Evolutionary conservation across 2,888 invertebrate species (phyloP).

Genomic region (Notocelia uddmanniana): DNA sequence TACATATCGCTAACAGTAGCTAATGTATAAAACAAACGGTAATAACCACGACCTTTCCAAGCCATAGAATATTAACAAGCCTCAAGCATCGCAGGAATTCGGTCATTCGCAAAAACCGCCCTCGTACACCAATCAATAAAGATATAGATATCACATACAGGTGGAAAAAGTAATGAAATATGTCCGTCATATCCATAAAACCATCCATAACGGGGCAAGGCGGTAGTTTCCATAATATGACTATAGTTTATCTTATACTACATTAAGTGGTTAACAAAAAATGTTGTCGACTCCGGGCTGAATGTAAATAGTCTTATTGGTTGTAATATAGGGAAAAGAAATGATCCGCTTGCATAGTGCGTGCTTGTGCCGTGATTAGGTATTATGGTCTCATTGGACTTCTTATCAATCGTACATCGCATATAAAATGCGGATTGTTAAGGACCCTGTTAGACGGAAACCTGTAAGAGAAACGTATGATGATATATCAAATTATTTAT

Average conservation of each 20-base stretch:
- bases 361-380: constrained; percentile 17
- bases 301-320: constrained; percentile 38
- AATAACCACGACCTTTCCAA: constrained; percentile 22
- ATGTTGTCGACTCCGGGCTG: not conserved
- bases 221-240: constrained; percentile 42
- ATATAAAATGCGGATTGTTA: constrained; percentile 16
- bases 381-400: constrained; percentile 11
- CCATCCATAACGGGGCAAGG: constrained; percentile 23
- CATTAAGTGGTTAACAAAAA: constrained; percentile 35
- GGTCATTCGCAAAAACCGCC: constrained; percentile 21
- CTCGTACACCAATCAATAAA: constrained; percentile 42
- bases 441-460: not conserved
- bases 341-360: constrained; percentile 23
- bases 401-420: not conserved
- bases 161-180: constrained; percentile 41
- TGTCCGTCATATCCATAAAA: constrained; percentile 38
- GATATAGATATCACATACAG: constrained; percentile 40
- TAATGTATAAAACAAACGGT: not conserved
- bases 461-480: not conserved
- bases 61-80: constrained; percentile 9
- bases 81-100: constrained; percentile 20
- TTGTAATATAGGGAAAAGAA: constrained; percentile 10
- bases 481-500: not conserved
- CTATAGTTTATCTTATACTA: constrained; percentile 35
- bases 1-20: not conserved